Evolutionary conservation across 1,140 invertebrate genomes (phyloP).

Genomic region (Temnothorax curvispinosus): DNA sequence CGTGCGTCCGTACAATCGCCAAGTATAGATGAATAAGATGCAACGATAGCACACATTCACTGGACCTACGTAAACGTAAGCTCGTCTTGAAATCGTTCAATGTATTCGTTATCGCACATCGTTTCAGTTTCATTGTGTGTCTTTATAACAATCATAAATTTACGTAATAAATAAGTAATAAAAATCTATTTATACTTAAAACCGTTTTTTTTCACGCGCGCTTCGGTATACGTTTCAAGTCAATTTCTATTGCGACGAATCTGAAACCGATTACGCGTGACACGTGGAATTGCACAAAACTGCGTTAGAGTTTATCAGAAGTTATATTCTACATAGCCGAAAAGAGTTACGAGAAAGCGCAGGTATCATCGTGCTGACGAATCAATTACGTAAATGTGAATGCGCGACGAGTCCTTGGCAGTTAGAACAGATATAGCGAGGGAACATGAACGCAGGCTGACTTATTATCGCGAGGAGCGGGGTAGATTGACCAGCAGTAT

Average conservation of each 20-base stretch:
- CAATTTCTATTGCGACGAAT: not conserved
- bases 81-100: not conserved
- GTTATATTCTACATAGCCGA: not conserved
- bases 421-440: not conserved
- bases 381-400: not conserved
- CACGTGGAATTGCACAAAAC: not conserved
- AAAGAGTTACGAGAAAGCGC: not conserved
- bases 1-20: not conserved
- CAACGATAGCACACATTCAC: conserved; percentile 6
- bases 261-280: not conserved
- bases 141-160: not conserved
- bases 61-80: not conserved
- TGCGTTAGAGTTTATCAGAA: not conserved
- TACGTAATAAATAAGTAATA: not conserved
- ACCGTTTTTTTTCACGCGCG: no score
- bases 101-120: not conserved
- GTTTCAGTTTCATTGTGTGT: not conserved
- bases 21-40: not conserved
- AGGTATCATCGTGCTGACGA: not conserved
- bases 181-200: not conserved
- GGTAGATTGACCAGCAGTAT: conserved; percentile 75
- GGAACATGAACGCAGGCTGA: conserved; percentile 56
- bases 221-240: not conserved
- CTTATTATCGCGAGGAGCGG: conserved; percentile 75
- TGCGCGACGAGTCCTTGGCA: not conserved